phyloP scores from a whole-genome alignment of 2,888 invertebrate genomes.

The Nemotelus pantherinus region DNA sequence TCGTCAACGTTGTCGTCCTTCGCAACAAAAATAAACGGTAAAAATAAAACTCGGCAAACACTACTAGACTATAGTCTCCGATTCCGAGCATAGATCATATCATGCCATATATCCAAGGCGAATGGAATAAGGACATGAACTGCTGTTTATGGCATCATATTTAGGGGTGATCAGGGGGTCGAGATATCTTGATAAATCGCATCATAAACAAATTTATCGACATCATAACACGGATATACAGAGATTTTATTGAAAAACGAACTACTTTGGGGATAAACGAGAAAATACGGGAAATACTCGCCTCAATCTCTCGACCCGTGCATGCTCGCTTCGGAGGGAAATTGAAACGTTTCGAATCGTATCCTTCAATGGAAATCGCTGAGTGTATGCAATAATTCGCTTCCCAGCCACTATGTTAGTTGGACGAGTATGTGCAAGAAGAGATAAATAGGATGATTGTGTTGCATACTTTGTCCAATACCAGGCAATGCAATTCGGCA shows the following conservation, averaged over 20 bases:
- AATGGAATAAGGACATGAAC: conserved; percentile 42
- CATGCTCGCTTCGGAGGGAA: conserved; percentile 23
- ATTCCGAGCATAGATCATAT: conserved; percentile 31
- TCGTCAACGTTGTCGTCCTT: conserved; percentile 22
- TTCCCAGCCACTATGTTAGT: conserved; percentile 17
- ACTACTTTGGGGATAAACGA: conserved; percentile 42
- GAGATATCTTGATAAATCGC: conserved; percentile 49
- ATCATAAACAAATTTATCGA: conserved; percentile 51
- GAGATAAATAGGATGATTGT: conserved; percentile 35
- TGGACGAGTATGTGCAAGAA: not conserved
- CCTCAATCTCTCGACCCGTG: not conserved
- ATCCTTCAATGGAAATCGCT: conserved; percentile 24
- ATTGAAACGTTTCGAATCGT: conserved; percentile 34
- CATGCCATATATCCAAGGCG: conserved; percentile 19
- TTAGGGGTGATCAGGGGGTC: conserved; percentile 30
- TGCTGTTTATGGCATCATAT: conserved; percentile 46
- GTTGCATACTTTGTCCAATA: conserved; percentile 20
- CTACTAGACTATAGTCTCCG: conserved; percentile 21
- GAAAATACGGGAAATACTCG: conserved; percentile 30
- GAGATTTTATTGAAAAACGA: conserved; percentile 50
- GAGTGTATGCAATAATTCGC: conserved; percentile 36
- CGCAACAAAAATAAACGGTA: conserved; percentile 23
- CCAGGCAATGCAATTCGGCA: not conserved
- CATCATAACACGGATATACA: conserved; percentile 48
- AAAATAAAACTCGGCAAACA: conserved; percentile 43